These are phyloP conservation scores for Gadus chalcogrammus DNA, from an alignment of 2,113 vertebrate genomes.

Conservation along the genomic window DNA sequence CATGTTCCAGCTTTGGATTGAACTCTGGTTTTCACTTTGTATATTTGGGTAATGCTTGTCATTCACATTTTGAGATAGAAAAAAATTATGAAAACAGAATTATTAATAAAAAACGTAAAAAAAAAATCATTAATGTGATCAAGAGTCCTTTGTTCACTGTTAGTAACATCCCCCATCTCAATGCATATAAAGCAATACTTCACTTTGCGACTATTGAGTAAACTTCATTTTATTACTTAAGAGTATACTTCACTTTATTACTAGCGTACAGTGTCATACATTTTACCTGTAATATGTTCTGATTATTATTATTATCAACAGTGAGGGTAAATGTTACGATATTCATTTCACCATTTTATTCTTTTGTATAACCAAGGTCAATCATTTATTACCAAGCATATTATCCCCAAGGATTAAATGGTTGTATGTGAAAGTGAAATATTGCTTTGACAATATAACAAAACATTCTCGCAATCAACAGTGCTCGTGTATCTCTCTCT, in stretches of 20 bases:
- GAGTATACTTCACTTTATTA: slow-evolving; percentile 7
- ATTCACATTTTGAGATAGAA: slow-evolving; percentile 13
- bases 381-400: too few species aligned
- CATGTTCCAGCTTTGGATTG: too few species aligned
- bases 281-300: too few species aligned
- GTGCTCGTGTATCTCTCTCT: neutral
- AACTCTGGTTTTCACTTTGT: slow-evolving; percentile 7
- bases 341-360: neutral
- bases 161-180: too few species aligned
- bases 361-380: neutral
- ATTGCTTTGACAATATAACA: slow-evolving; percentile 40
- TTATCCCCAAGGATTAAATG: too few species aligned
- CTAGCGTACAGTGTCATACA: neutral
- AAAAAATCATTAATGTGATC: too few species aligned
- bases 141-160: too few species aligned
- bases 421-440: slow-evolving; percentile 35
- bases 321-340: neutral
- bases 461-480: neutral
- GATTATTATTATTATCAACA: too few species aligned
- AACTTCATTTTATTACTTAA: slow-evolving; percentile 22
- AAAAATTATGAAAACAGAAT: slow-evolving; percentile 5
- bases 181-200: slow-evolving; percentile 46
- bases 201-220: slow-evolving; percentile 24
- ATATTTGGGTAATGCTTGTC: neutral
- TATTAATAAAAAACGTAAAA: neutral